phyloP scores from a whole-genome alignment of 2,113 vertebrate species.

The Sakesphorus luctuosus region DNA sequence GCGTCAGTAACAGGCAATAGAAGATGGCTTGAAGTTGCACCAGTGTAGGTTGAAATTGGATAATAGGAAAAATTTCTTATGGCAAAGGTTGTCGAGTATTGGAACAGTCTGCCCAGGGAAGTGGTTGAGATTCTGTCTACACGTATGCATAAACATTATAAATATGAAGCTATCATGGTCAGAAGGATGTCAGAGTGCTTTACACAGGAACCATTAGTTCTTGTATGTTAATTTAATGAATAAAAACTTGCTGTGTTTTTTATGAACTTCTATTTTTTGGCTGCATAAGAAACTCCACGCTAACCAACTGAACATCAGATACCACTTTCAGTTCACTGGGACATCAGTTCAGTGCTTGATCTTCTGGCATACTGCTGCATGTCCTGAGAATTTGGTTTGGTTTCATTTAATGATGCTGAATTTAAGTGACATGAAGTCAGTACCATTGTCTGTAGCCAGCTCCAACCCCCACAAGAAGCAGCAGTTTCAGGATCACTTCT shows the following conservation, averaged over 20 bases:
- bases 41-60: background rate
- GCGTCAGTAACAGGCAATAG: background rate
- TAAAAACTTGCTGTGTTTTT: background rate
- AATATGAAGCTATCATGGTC: background rate
- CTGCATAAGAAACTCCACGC: background rate
- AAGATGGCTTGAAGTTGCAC: background rate
- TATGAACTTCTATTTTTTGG: background rate
- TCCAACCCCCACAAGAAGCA: background rate
- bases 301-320: background rate
- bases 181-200: background rate
- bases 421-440: background rate
- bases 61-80: background rate
- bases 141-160: background rate
- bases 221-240: background rate
- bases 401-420: background rate
- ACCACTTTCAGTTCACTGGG: background rate
- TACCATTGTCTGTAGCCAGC: background rate
- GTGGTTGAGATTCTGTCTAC: background rate
- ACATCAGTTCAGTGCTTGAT: background rate
- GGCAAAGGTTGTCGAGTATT: background rate
- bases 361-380: background rate
- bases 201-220: background rate
- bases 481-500: constrained; percentile 30
- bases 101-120: background rate
- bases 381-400: background rate